Percentiles rank a stretch among this genome's conserved stretches.
phyloP scores from a whole-genome alignment of 2,888 invertebrate species.

The Craniophora ligustri region DNA sequence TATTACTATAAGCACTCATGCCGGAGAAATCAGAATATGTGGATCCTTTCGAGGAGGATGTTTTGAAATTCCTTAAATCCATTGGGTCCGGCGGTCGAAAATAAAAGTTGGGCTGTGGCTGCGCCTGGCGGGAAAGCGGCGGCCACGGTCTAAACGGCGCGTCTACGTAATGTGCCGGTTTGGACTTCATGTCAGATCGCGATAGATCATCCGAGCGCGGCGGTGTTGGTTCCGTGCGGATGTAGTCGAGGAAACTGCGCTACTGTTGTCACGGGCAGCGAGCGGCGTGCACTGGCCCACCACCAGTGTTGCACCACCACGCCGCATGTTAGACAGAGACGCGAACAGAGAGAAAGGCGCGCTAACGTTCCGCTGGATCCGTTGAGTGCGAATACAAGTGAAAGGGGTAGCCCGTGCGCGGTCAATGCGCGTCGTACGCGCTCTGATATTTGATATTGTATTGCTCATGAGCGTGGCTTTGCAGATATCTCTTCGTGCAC shows the following conservation, averaged over 20 bases:
- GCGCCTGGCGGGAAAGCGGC: slow-evolving; percentile 88
- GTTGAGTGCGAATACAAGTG: slow-evolving; percentile 84
- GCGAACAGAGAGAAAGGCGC: slow-evolving; percentile 86
- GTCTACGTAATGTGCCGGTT: slow-evolving; percentile 86
- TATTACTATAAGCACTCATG: slow-evolving; percentile 85
- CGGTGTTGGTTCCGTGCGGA: slow-evolving; percentile 82
- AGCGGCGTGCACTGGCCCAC: slow-evolving; percentile 76
- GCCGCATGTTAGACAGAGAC: slow-evolving; percentile 83
- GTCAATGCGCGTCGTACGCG: slow-evolving; percentile 74
- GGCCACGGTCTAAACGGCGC: slow-evolving; percentile 90
- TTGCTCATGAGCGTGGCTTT: slow-evolving; percentile 62
- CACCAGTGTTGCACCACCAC: slow-evolving; percentile 72
- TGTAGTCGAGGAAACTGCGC: slow-evolving; percentile 81
- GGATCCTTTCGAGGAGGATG: slow-evolving; percentile 80
- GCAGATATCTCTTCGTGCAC: slow-evolving; percentile 65
- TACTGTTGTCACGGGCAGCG: slow-evolving; percentile 79
- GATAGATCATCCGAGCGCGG: slow-evolving; percentile 80
- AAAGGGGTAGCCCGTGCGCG: slow-evolving; percentile 85
- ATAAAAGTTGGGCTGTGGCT: slow-evolving; percentile 85
- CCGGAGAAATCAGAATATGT: slow-evolving; percentile 86
- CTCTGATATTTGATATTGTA: slow-evolving; percentile 61
- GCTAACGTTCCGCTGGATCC: slow-evolving; percentile 81
- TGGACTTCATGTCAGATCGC: slow-evolving; percentile 91
- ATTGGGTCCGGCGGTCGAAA: slow-evolving; percentile 84
- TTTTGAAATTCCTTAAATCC: slow-evolving; percentile 85